Conservation (phyloP, 2,113 vertebrate species). For the Bos javanicus region DNA sequence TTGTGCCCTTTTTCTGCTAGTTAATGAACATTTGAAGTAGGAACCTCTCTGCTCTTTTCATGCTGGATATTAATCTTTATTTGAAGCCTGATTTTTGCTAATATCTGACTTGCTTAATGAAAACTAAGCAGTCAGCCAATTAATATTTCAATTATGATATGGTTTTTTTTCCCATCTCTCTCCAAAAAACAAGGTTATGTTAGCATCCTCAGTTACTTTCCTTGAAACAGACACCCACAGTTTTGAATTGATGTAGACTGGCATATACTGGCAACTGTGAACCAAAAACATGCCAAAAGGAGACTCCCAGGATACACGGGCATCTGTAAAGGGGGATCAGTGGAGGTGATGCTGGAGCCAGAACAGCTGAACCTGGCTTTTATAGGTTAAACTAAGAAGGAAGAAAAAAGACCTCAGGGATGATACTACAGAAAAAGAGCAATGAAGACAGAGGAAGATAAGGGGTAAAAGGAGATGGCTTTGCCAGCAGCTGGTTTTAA, state of each 20-base stretch:
- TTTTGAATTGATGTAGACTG: neutral
- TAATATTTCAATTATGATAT: constrained; percentile 9
- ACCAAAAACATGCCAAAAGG: neutral
- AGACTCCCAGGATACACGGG: fast-evolving
- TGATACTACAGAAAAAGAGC: neutral
- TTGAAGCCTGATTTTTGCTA: constrained; percentile 16
- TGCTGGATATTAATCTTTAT: neutral
- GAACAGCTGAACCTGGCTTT: neutral
- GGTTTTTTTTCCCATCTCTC: neutral
- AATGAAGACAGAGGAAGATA: neutral
- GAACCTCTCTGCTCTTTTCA: constrained; percentile 23
- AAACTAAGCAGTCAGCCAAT: neutral
- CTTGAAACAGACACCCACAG: neutral
- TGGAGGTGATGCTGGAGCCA: neutral
- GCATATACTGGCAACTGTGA: neutral
- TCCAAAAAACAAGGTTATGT: neutral
- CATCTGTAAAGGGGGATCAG: neutral
- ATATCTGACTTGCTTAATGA: constrained; percentile 30
- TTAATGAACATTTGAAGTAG: neutral
- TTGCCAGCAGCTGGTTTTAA: neutral
- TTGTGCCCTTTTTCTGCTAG: neutral
- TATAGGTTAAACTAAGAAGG: neutral
- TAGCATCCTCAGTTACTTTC: neutral
- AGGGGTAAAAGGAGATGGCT: neutral
- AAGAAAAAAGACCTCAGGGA: neutral